Base-by-base conservation (phyloP, 23 tunicate species). In the Corella eumyota region DNA sequence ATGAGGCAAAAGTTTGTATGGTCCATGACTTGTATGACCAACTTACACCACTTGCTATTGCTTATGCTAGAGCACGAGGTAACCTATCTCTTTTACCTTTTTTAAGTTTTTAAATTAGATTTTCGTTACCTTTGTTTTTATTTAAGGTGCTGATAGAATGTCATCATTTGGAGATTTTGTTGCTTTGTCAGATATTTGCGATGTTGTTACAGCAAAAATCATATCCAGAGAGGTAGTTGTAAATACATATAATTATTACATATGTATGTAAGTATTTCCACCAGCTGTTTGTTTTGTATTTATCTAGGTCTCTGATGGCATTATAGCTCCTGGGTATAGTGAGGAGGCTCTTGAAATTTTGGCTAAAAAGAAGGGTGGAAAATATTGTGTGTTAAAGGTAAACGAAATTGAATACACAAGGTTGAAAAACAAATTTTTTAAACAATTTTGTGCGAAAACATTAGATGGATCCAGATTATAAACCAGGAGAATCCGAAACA, bases 131-230 rank as follows among this genome's bases (percentile, higher is more conserved):
- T 15, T 22, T 38, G 29, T 23, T 65, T 34, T 52, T 50, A 1
- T 25, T 45, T 21, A 24, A 83, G 93, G 93, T 56, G 93, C 93
- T 1, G 95, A 85, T 46, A 65, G 95, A 44, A 85, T 85, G 95
- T 85, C 95, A 4, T 85, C 95, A 30, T 85, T 85, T 77, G 95
- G 95, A 2, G 95, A 85, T 68, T 85, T 85, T 60, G 60, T 85
- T 66, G 95, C 95, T 6, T 48, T 85, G 32, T 85, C 95, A 23
- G 79, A 85, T 40, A 36, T 28, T 1, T 85, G 95, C 50, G 95
- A 85, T 44, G 75, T 61, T 17, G 66, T 77, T 4, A 85, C 95
- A 6, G 95, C 95, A 2, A 70, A 50, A 25, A 77, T 85, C 29
- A 85, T 85, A 20, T 70, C 95, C 25, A 44, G 95, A 64, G 95